These are phyloP conservation scores for Xanthostigma xanthostigma DNA, from an alignment of 2,888 invertebrate species.

Conservation along the genomic window DNA sequence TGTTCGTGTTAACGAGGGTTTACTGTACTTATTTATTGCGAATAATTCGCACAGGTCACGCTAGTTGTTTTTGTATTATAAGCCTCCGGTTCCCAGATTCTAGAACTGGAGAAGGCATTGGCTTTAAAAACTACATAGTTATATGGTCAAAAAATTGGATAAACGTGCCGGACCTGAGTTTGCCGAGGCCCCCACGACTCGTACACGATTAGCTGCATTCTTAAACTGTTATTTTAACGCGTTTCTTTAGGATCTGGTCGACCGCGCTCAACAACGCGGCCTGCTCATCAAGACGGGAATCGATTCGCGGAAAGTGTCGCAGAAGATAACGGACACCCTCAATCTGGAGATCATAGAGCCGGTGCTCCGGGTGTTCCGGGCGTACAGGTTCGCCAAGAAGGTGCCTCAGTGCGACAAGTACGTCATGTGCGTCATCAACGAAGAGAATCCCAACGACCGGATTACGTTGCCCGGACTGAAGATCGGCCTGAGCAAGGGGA, in stretches of 20 bases:
- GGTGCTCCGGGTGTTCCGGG: constrained; percentile 65
- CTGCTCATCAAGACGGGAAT: constrained; percentile 37
- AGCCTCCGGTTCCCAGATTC: background rate
- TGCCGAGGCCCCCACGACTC: no score
- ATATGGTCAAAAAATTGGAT: no score
- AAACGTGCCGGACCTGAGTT: no score
- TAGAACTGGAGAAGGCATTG: no score
- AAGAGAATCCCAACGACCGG: constrained; percentile 39
- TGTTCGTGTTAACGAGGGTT: no score
- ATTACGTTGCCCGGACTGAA: constrained; percentile 50
- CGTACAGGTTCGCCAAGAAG: constrained; percentile 55
- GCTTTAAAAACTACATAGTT: no score
- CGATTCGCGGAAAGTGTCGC: constrained; percentile 56
- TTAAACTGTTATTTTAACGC: no score
- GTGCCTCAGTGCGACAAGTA: constrained; percentile 63
- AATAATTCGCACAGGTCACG: no score
- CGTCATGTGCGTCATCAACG: constrained; percentile 63
- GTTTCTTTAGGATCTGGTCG: constrained; percentile 46
- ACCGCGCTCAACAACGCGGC: constrained; percentile 53
- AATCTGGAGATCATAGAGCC: constrained; percentile 74
- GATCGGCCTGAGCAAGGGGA: constrained; percentile 51
- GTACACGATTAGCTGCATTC: no score
- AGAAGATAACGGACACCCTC: constrained; percentile 61
- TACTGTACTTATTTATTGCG: no score
- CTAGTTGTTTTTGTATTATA: background rate